These are phyloP conservation scores for Erpobdella octoculata DNA, from an alignment of 2,888 invertebrate species.

Conservation along the genomic window DNA sequence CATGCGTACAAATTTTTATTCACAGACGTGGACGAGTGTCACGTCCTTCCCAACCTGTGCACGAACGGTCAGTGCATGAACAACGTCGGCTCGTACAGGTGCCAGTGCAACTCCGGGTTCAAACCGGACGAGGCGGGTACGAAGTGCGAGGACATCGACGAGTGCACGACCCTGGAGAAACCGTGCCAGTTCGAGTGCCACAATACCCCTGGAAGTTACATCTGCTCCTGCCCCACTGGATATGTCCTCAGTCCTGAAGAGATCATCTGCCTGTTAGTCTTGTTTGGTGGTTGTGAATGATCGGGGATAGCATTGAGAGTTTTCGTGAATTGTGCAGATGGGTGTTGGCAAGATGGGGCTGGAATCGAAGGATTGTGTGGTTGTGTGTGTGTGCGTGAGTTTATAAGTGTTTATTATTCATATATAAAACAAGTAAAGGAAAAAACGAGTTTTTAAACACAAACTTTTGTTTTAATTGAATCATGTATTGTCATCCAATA, in stretches of 20 bases:
- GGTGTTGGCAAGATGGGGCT: too few relatives aligned
- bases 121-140: conserved; percentile 36
- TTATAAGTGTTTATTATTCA: too few relatives aligned
- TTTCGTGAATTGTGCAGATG: too few relatives aligned
- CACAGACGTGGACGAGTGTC: conserved; percentile 47
- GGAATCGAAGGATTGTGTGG: too few relatives aligned
- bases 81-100: conserved; percentile 71
- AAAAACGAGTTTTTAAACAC: too few relatives aligned
- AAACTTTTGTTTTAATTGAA: too few relatives aligned
- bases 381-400: too few relatives aligned
- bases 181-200: conserved; percentile 56
- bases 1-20: too few relatives aligned
- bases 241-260: conserved; percentile 50
- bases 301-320: too few relatives aligned
- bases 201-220: conserved; percentile 67
- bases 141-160: conserved; percentile 61
- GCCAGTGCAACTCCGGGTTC: conserved; percentile 59
- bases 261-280: not conserved
- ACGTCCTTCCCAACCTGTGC: conserved; percentile 42
- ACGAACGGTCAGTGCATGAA: conserved; percentile 61
- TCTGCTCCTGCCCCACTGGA: conserved; percentile 63
- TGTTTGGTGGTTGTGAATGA: too few relatives aligned
- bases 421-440: too few relatives aligned
- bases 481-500: too few relatives aligned
- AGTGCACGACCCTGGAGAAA: conserved; percentile 57